These are phyloP conservation scores for Nymphicus hollandicus DNA, from an alignment of 2,113 vertebrate species.

Conservation along the genomic window DNA sequence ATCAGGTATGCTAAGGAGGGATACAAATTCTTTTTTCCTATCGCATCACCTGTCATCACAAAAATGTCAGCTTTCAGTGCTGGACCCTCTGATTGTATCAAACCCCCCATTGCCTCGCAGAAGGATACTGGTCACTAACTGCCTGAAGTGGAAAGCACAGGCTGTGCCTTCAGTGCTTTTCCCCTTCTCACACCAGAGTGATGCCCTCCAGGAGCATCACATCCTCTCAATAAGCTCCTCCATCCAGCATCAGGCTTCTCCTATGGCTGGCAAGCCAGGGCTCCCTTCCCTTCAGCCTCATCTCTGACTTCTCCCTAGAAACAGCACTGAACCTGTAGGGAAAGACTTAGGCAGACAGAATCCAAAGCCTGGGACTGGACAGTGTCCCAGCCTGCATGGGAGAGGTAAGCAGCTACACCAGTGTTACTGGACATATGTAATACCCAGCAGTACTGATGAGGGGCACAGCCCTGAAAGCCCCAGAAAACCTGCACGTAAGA, in stretches of 20 bases:
- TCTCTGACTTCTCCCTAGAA: background rate
- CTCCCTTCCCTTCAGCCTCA: background rate
- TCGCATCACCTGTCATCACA: background rate
- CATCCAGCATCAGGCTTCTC: background rate
- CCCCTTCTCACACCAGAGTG: background rate
- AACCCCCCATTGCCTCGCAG: background rate
- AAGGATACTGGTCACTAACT: background rate
- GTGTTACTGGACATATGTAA: background rate
- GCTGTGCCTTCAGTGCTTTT: background rate
- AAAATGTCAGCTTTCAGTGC: background rate
- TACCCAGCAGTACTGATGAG: background rate
- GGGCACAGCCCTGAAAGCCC: background rate
- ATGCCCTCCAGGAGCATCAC: background rate
- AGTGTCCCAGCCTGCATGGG: background rate
- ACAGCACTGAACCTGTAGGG: background rate
- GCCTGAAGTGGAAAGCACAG: background rate
- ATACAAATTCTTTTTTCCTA: background rate
- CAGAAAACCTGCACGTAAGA: background rate
- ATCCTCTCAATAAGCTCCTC: background rate
- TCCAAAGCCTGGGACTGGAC: background rate
- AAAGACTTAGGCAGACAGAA: background rate
- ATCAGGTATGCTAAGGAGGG: background rate
- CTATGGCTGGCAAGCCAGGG: background rate
- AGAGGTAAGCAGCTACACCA: background rate
- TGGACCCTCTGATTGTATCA: background rate